Base-by-base conservation (phyloP, 2,113 vertebrate species). In the Tragelaphus imberbis region DNA sequence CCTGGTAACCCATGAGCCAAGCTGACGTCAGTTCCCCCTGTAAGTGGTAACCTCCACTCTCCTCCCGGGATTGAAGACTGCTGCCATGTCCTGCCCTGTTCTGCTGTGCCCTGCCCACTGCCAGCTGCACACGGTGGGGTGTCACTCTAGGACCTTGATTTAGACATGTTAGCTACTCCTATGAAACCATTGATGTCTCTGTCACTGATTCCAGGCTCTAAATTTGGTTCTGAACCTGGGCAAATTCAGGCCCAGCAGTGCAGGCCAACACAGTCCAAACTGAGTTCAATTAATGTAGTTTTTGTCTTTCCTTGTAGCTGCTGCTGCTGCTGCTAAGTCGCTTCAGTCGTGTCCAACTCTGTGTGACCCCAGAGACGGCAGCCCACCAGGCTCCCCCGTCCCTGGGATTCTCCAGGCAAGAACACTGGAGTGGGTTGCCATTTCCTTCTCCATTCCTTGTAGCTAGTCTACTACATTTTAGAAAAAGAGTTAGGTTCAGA, bases 51-150 rank as follows among this genome's bases (percentile, higher is more conserved):
- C 23, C 80, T 36, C 51, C 80, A 16, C 30, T 33, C 33, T 36
- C 80, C 51, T 53, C 8, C 30, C 0, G 0, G 19, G 33, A 36
- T n/a, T 0, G 1, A 36, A 25, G 51, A 4, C 19, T 23, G 51
- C 33, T 0, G 51, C 33, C 19, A 23, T 2, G 3, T 36, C 80
- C 30, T 82, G 49, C 6, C 17, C 12, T 44, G 6, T 27, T 77
- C 51, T 2, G 49, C 19, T 53, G 33, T 10, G 11, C 23, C 30
- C 30, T 55, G 30, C 11, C 19, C 51, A 8, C 33, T 23, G 11
- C 33, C 33, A 14, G 33, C 51, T 0, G 11, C 30, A n/a, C 11
- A 25, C 2, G 10, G 30, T 82, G 19, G 12, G 33, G 51, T 82
- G 30, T 82, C 33, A 1, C 51, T 55, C 80, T 21, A 23, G 80